A percentile compares a stretch with the other conserved stretches of the same genome.
These are phyloP conservation scores for Eristalinus sepulchralis DNA, from an alignment of 2,888 invertebrate genomes.

Conservation along the genomic window DNA sequence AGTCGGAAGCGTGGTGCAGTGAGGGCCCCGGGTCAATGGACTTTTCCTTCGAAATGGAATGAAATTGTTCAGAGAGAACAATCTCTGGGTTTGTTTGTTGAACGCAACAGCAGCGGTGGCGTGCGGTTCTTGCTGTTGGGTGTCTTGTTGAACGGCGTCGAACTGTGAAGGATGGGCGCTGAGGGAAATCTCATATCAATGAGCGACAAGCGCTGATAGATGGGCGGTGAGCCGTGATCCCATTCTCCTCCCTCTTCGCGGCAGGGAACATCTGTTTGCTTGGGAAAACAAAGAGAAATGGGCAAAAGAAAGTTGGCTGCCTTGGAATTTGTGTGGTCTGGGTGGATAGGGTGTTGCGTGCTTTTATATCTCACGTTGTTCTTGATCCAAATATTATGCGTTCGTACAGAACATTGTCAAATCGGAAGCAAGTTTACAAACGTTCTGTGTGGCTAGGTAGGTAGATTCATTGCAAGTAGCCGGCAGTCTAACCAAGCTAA, in stretches of 20 bases:
- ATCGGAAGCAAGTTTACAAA: no score
- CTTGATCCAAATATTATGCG: no score
- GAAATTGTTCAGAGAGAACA: background rate
- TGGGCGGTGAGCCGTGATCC: background rate
- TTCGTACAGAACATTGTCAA: no score
- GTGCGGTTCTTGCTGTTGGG: background rate
- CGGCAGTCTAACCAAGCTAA: no score
- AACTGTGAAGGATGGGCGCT: background rate
- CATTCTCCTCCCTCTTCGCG: background rate
- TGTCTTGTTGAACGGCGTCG: background rate
- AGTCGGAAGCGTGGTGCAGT: conserved; percentile 16
- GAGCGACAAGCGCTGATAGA: background rate
- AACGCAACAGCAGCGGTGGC: background rate
- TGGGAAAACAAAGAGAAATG: no score
- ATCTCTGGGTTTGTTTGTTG: background rate
- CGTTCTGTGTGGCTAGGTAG: no score
- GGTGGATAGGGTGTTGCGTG: no score
- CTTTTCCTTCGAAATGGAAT: background rate
- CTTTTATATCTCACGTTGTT: no score
- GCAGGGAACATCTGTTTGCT: background rate
- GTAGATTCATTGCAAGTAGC: no score
- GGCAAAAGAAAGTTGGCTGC: no score
- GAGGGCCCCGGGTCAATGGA: conserved; percentile 22
- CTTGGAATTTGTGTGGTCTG: no score
- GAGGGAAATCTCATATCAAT: background rate